A percentile compares a stretch with the other conserved stretches of the same genome.
These are phyloP conservation scores for Elysia crispata DNA, from an alignment of 2,888 invertebrate species.

Conservation along the genomic window DNA sequence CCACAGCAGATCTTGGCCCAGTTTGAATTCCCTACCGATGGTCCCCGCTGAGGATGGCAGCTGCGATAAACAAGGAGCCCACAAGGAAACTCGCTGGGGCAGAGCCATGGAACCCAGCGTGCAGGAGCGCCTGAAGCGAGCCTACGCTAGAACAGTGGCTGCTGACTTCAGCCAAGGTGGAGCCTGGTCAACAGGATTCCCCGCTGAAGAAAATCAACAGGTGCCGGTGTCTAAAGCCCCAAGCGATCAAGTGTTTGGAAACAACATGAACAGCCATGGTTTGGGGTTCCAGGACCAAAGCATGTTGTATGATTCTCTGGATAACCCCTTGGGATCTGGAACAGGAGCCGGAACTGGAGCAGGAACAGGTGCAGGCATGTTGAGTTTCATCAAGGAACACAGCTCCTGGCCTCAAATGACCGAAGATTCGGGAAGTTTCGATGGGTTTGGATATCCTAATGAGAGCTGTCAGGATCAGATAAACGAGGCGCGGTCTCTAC, in stretches of 20 bases:
- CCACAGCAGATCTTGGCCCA: constrained; percentile 25
- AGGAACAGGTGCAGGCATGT: no score
- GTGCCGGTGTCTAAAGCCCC: constrained; percentile 19
- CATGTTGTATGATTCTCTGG: constrained; percentile 18
- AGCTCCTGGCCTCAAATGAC: no score
- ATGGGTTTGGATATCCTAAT: no score
- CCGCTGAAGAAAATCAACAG: neutral
- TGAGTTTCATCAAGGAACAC: no score
- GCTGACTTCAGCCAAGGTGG: constrained; percentile 26
- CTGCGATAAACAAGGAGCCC: neutral
- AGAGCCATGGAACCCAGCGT: neutral
- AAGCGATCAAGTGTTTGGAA: constrained; percentile 10
- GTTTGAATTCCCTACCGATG: constrained; percentile 9
- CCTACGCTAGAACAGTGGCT: constrained; percentile 27
- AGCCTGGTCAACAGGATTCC: constrained; percentile 16
- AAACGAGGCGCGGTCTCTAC: no score
- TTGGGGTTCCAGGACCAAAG: constrained; percentile 18
- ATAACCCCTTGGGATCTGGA: neutral
- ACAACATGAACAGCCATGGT: neutral
- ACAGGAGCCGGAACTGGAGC: no score
- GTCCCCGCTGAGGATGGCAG: neutral
- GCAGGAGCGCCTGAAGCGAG: constrained; percentile 35
- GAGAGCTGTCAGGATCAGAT: no score
- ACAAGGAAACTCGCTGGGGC: no score
- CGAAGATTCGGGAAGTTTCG: no score